Evolutionary conservation across 2,113 vertebrate genomes (phyloP).

Genomic region (Lycocorax pyrrhopterus): DNA sequence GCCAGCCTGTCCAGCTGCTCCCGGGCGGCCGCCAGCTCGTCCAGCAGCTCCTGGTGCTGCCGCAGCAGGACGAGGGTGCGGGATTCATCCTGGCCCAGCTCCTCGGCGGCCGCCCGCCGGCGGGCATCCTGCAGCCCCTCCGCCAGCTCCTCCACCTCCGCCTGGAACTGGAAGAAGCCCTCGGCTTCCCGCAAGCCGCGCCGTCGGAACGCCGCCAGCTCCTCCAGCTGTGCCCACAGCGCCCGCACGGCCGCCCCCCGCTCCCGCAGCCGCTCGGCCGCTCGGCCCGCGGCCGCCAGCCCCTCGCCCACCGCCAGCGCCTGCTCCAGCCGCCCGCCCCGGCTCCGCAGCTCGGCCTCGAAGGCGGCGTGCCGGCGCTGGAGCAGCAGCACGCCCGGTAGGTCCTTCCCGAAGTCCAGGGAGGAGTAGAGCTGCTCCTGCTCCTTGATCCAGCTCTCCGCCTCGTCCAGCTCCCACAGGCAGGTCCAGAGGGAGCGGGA

Average conservation of each 20-base stretch:
- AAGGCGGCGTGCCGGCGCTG: conserved; percentile 91
- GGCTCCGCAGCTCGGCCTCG: conserved; percentile 87
- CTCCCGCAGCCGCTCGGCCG: conserved; percentile 71
- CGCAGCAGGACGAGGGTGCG: conserved; percentile 84
- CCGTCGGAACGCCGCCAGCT: conserved; percentile 85
- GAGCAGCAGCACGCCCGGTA: conserved; percentile 86
- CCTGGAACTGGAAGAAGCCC: conserved; percentile 93
- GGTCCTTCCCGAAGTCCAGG: conserved; percentile 91
- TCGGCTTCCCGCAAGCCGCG: conserved; percentile 85
- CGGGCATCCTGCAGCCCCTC: conserved; percentile 83
- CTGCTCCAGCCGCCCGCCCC: conserved; percentile 74
- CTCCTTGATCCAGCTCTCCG: conserved; percentile 93
- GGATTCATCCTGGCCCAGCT: conserved; percentile 89
- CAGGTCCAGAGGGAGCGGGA: conserved; percentile 91
- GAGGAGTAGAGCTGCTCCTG: conserved; percentile 94
- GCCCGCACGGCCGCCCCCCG: conserved; percentile 71
- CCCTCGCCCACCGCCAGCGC: conserved; percentile 76
- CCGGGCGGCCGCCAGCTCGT: conserved; percentile 78
- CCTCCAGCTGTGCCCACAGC: conserved; percentile 91
- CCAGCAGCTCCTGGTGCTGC: conserved; percentile 82
- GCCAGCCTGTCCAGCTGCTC: conserved; percentile 79
- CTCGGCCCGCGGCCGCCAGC: conserved; percentile 72
- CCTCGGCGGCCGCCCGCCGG: conserved; percentile 78
- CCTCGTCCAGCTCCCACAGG: conserved; percentile 90
- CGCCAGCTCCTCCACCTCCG: conserved; percentile 87